Evolutionary conservation across 2,888 invertebrate species (phyloP).

Genomic region (Mimumesa dahlbomi): DNA sequence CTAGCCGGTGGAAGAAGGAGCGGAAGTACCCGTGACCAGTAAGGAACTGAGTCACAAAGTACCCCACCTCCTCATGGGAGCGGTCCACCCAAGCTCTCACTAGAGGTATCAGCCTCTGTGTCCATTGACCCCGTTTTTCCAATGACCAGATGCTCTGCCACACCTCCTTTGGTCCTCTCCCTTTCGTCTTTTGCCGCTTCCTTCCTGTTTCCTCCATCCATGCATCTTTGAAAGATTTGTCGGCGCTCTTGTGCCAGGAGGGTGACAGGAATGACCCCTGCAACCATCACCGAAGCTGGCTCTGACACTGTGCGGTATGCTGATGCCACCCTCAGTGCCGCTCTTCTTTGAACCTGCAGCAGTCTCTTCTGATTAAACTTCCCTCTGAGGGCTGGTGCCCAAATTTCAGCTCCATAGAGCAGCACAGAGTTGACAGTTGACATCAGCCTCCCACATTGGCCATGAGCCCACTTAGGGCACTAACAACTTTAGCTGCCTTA

Average conservation of each 20-base stretch:
- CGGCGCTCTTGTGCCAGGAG: not conserved
- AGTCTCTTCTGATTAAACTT: not conserved
- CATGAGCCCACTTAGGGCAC: constrained; percentile 24
- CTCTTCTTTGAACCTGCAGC: not conserved
- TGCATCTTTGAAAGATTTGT: not conserved
- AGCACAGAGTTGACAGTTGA: constrained; percentile 22
- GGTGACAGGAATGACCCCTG: not conserved
- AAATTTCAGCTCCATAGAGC: constrained; percentile 25
- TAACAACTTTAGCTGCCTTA: constrained; percentile 8
- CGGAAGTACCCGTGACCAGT: constrained; percentile 58
- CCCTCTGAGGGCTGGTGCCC: constrained; percentile 15
- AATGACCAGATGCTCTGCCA: not conserved
- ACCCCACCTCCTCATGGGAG: not conserved
- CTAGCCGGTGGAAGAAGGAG: constrained; percentile 45
- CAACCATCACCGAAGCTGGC: not conserved
- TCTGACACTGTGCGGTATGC: constrained; percentile 3
- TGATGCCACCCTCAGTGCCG: not conserved
- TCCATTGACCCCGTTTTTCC: not conserved
- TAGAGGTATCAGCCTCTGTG: not conserved
- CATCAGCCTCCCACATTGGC: constrained; percentile 30
- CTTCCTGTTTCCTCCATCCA: not conserved
- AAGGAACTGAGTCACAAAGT: constrained; percentile 48
- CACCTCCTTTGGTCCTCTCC: not conserved
- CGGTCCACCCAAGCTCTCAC: not conserved
- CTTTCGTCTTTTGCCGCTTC: not conserved